Evolutionary conservation across 2,888 invertebrate genomes (phyloP).

Genomic region (Chesias legatella): DNA sequence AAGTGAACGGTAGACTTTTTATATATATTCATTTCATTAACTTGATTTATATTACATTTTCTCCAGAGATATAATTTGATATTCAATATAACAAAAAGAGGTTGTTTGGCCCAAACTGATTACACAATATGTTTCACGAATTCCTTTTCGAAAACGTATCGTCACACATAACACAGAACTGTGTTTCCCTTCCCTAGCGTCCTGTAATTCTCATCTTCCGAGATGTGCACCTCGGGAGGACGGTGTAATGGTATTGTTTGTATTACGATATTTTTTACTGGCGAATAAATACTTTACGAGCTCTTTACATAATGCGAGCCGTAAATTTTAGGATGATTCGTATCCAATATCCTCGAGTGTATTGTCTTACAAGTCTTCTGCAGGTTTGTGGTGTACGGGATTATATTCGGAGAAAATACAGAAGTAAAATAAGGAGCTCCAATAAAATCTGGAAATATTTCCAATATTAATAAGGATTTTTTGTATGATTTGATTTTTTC

Average conservation of each 20-base stretch:
- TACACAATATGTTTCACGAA: too few species aligned
- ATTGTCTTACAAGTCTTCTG: constrained; percentile 18
- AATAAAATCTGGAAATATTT: too few species aligned
- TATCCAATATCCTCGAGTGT: constrained; percentile 13
- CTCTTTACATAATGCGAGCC: constrained; percentile 30
- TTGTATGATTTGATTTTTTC: too few species aligned
- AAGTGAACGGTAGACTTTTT: too few species aligned
- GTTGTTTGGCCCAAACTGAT: too few species aligned
- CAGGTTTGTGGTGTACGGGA: background rate
- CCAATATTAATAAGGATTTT: too few species aligned
- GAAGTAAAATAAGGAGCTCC: too few species aligned
- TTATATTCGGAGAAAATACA: too few species aligned
- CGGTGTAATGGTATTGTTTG: constrained; percentile 43
- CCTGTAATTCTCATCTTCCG: constrained; percentile 37
- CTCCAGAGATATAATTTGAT: too few species aligned
- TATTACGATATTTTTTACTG: constrained; percentile 48
- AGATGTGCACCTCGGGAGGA: constrained; percentile 38
- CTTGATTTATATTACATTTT: too few species aligned
- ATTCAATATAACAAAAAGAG: too few species aligned
- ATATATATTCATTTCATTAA: too few species aligned
- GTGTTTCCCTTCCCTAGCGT: constrained; percentile 22
- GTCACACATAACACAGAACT: constrained; percentile 7
- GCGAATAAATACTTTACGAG: constrained; percentile 54
- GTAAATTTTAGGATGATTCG: constrained; percentile 27
- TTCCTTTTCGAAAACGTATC: constrained; percentile 17